Evolutionary conservation across 2,797 vertebrate species (phyloP).

Genomic region (Gila robusta): DNA sequence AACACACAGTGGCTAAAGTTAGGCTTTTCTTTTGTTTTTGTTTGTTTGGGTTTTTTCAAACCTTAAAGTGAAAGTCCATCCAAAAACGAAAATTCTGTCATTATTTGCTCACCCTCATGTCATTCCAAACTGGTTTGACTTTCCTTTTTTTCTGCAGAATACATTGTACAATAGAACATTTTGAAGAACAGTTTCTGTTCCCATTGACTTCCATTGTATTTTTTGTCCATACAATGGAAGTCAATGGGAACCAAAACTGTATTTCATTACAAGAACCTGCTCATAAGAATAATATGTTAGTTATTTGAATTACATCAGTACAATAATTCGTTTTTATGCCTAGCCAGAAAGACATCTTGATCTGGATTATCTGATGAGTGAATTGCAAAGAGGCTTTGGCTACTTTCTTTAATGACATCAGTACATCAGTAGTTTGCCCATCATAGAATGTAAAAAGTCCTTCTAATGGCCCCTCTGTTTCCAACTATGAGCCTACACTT

Average conservation of each 20-base stretch:
- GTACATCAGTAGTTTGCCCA: not conserved
- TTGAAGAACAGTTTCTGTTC: not conserved
- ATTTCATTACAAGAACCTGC: not conserved
- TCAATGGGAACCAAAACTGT: not conserved
- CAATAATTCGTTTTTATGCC: not conserved
- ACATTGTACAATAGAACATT: not conserved
- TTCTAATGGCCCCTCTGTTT: conserved; percentile 1
- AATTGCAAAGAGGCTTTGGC: not conserved
- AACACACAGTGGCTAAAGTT: not conserved
- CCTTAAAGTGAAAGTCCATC: not conserved
- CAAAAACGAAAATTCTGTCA: not conserved
- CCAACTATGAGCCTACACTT: not conserved
- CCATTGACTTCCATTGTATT: not conserved
- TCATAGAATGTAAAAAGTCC: conserved; percentile 9
- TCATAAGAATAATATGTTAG: not conserved
- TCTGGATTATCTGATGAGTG: not conserved
- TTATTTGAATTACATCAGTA: not conserved
- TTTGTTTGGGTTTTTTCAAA: not conserved
- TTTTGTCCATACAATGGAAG: not conserved
- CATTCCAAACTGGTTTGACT: not conserved
- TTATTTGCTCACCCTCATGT: not conserved
- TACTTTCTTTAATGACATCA: not conserved
- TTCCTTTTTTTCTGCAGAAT: not conserved
- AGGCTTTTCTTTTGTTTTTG: not conserved
- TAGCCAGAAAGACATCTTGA: not conserved